These are phyloP conservation scores for Dipodomys merriami DNA, from an alignment of 2,113 vertebrate genomes.

Conservation along the genomic window DNA sequence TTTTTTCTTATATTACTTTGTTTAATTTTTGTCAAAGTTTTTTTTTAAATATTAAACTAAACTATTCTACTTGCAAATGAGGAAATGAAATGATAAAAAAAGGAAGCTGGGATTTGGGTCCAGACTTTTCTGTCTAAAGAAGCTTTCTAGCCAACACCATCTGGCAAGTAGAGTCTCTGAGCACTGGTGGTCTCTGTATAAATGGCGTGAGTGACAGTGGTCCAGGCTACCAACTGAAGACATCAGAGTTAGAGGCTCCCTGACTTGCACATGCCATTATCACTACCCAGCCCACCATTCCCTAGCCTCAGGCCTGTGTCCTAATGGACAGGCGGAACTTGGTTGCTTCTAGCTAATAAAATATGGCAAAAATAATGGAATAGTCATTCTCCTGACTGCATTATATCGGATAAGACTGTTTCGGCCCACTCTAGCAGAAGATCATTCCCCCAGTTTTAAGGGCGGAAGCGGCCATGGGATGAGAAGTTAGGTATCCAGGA, in stretches of 20 bases:
- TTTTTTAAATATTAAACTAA: neutral
- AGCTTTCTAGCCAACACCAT: neutral
- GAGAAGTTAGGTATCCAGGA: neutral
- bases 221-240: neutral
- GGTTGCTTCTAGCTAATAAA: neutral
- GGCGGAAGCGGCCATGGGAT: neutral
- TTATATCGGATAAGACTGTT: neutral
- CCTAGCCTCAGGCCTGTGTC: neutral
- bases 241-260: neutral
- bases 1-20: neutral
- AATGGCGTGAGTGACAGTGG: neutral
- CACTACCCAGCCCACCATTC: neutral
- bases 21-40: neutral
- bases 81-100: neutral
- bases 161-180: neutral
- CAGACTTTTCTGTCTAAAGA: neutral
- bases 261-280: neutral
- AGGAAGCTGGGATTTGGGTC: neutral
- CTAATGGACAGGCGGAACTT: neutral
- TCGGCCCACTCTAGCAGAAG: neutral
- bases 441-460: neutral
- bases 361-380: neutral
- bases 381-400: neutral
- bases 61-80: slow-evolving; percentile 1
- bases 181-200: neutral